Base-by-base conservation (phyloP, 2,113 vertebrate species). In the Grus americana region DNA sequence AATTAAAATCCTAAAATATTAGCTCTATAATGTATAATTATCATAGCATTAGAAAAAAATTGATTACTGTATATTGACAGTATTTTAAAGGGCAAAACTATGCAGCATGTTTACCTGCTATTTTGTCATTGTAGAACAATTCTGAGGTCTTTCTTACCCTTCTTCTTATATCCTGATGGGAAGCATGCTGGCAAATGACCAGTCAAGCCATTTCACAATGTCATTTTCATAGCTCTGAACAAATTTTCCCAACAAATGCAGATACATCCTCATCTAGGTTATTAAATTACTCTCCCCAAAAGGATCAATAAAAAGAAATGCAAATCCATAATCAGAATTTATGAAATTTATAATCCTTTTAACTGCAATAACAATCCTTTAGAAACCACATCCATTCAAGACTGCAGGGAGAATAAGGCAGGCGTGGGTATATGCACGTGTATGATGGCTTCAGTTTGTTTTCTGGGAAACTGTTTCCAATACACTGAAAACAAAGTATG, bases 271-370 rank as follows among this genome's bases (percentile, higher is more conserved):
- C 84, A 93, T 90, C 52, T 82, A 91, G 76, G 2, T 81, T 95
- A 94, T 97, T 95, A 92, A 94, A 95, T 97, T 96, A 93, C 36
- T 74, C 83, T 94, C 26, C 73, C 40, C 83, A 91, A 92, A 84
- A 83, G 85, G 92, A 95, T 94, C 74, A 97, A 86, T 96, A 94
- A 84, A 63, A 84, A 84, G 88, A 73, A 97, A 95, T 76, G 76
- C 12, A 97, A 96, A 92, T 84, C 59, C 61, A 81, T 83, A 95
- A 96, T 87, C 30, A 91, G 63, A 89, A 89, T 75, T 96, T 96
- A 97, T 94, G 79, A 79, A 93, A 93, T 74, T 96, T 94, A 61
- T 90, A 95, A 97, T 91, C 92, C 73, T 62, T 94, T 92, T 90
- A 93, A 79, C 82, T 94, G 46, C 42, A 83, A 27, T 89, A 94